Percentiles rank a stretch among this genome's conserved stretches.
Conservation (phyloP, 2,888 invertebrate genomes). For the Lypha dubia region DNA sequence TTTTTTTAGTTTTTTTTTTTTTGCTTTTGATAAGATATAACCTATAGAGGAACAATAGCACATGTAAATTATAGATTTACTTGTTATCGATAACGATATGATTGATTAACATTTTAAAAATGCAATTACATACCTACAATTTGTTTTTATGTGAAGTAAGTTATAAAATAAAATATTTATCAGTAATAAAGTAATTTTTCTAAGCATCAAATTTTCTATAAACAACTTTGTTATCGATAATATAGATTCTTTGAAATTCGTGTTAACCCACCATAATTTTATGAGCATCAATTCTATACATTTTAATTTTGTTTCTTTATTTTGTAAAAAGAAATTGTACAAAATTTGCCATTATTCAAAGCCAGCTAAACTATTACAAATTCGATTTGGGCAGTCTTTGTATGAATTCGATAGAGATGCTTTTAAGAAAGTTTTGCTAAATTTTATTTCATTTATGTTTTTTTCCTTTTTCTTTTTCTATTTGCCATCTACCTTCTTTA, state of each 20-base stretch:
- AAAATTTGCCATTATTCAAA: conserved; percentile 60
- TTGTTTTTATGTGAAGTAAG: too few species aligned
- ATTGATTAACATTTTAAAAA: too few species aligned
- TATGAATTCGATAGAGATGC: conserved; percentile 18
- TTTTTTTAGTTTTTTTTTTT: too few species aligned
- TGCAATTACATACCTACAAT: too few species aligned
- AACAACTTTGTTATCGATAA: too few species aligned
- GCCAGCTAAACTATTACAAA: conserved; percentile 69
- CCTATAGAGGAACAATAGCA: too few species aligned
- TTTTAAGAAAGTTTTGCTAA: conserved; percentile 27
- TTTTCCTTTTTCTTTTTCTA: neutral
- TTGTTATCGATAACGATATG: too few species aligned
- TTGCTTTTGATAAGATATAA: too few species aligned
- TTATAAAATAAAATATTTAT: too few species aligned
- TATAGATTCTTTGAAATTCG: neutral
- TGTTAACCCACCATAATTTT: neutral
- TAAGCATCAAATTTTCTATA: too few species aligned
- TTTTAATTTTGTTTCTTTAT: neutral
- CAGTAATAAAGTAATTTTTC: too few species aligned
- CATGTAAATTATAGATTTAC: too few species aligned
- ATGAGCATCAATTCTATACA: neutral
- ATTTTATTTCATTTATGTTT: conserved; percentile 51
- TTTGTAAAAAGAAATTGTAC: conserved; percentile 8
- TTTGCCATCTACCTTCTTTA: conserved; percentile 1
- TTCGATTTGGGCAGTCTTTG: conserved; percentile 60